Evolutionary conservation across 2,888 invertebrate species (phyloP), one percentile per base, ranked within the genome.

Genomic region (Andrena chrysosceles): DNA sequence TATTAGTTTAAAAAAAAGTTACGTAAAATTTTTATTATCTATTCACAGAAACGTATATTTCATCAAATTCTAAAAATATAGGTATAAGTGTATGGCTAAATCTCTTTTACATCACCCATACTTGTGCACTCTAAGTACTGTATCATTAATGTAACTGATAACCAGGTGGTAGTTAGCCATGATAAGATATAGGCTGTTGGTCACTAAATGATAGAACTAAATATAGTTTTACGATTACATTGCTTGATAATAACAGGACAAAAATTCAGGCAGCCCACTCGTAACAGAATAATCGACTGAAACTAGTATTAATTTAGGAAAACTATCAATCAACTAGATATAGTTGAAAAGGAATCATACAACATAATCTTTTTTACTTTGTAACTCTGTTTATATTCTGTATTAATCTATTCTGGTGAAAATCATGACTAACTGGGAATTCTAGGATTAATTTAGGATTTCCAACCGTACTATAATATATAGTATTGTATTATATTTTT

Each of bases 111-210:
- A 7, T 31, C 29, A 56, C 10, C 0, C 10, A 10, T 26, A 56
- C 23, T 10, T 26, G 4, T 13, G 13, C 42, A 13, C 42, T 7
- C 4, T 63, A 72, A 48, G 3, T 52, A 31, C 6, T 29, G 7
- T 59, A 68, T 10, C 6, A n/a, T 4, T 63, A 60, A 33, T 49
- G 42, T 48, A 13, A 8, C 29, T 68, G 71, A 78, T 75, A 71
- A 74, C 59, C 20, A 54, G 13, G 16, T 20, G 26, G 20, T 49
- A 66, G 7, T 56, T 60, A 10, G 62, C 3, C 13, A 5, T 49
- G 73, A 83, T 77, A 73, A 70, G 29, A 56, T 54, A 60, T 20
- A n/a, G 1, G 13, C 4, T n/a, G 48, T 13, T 16, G 31, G 13
- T 33, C 42, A 8, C 10, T 3, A 1, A 48, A 42, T 35, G 29